These are phyloP conservation scores for Ctenoplectra terminalis DNA, from an alignment of 1,140 invertebrate species.

Conservation along the genomic window DNA sequence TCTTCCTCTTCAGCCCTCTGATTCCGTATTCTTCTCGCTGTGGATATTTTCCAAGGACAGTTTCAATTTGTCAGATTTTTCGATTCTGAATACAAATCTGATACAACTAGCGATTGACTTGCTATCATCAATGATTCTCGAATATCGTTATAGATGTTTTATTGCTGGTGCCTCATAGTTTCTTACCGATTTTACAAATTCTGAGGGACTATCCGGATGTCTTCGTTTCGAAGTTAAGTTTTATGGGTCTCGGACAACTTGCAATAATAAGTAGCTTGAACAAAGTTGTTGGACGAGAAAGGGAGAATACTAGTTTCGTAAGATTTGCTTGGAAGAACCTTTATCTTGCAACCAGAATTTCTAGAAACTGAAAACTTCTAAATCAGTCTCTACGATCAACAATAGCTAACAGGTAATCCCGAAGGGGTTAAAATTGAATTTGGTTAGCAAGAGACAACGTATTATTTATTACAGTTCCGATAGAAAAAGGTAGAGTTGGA, in stretches of 20 bases:
- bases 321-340: not conserved
- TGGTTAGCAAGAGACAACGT: not conserved
- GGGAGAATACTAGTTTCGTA: not conserved
- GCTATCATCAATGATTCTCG: too few relatives aligned
- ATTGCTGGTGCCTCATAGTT: not conserved
- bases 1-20: not conserved
- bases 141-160: not conserved
- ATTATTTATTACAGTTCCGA: not conserved
- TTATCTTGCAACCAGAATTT: not conserved
- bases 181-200: not conserved
- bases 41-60: not conserved
- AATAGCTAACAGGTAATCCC: not conserved
- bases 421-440: not conserved
- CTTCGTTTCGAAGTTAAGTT: not conserved
- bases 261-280: not conserved
- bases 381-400: not conserved
- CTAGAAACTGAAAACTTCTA: not conserved
- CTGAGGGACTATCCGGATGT: not conserved
- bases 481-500: not conserved
- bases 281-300: constrained; percentile 1
- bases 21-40: not conserved
- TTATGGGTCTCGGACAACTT: not conserved
- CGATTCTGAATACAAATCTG: not conserved
- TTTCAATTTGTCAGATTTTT: not conserved
- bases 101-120: not conserved